A percentile compares a stretch with the other conserved stretches of the same genome.
phyloP scores from a whole-genome alignment of 37 sponge, comb jelly and placozoan species.

The Aphrocallistes beatrix region DNA sequence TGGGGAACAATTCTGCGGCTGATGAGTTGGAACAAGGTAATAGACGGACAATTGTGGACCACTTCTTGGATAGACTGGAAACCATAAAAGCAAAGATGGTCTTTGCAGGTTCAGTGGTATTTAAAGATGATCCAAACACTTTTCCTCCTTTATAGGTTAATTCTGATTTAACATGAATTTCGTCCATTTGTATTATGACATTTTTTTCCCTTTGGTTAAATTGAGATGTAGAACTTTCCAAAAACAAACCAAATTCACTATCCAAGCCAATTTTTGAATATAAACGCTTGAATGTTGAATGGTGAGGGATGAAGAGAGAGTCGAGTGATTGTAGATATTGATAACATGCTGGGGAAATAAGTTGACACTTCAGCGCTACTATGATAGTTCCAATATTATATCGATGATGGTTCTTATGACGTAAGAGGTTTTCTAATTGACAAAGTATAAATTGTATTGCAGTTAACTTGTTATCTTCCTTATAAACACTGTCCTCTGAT shows the following conservation, averaged over 20 bases:
- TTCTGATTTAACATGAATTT: not conserved
- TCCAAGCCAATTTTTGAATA: not conserved
- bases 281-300: not conserved
- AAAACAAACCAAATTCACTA: not conserved
- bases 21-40: too few species aligned
- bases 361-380: not conserved
- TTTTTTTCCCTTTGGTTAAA: not conserved
- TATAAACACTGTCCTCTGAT: not conserved
- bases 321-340: not conserved
- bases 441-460: not conserved
- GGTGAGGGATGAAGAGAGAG: not conserved
- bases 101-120: not conserved
- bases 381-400: not conserved
- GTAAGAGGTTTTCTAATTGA: not conserved
- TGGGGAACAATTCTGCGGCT: too few species aligned
- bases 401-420: not conserved
- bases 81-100: not conserved
- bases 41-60: not conserved
- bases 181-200: not conserved
- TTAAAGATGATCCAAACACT: not conserved
- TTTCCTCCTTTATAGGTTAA: not conserved
- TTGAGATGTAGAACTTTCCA: not conserved
- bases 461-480: not conserved
- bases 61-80: not conserved
- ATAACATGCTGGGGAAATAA: not conserved